Conservation (phyloP, 2,888 invertebrate species). For the Synergus umbraculus region DNA sequence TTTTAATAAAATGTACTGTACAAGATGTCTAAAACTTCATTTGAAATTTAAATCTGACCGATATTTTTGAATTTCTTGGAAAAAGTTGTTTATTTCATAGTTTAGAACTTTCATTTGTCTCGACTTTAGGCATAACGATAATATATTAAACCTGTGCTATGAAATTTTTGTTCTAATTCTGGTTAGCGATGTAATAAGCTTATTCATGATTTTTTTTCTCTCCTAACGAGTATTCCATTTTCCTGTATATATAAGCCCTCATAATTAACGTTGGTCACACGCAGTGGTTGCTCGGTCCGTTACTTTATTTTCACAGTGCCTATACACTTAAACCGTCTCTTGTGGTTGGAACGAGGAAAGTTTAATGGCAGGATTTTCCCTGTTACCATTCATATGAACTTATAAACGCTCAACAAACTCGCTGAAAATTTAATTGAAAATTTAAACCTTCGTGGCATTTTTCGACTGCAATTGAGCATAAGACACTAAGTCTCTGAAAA, state of each 20-base stretch:
- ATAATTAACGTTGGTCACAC: conserved; percentile 22
- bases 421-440: conserved; percentile 8
- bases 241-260: conserved; percentile 2
- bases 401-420: conserved; percentile 23
- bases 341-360: background rate
- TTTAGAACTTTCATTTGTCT: too few relatives aligned
- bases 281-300: conserved; percentile 17
- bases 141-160: too few relatives aligned
- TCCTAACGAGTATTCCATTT: background rate
- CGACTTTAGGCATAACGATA: too few relatives aligned
- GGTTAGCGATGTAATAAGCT: background rate
- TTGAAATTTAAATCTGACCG: too few relatives aligned
- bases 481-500: background rate
- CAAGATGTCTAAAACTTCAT: too few relatives aligned
- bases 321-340: conserved; percentile 19
- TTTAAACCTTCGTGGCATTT: background rate
- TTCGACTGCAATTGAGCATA: background rate
- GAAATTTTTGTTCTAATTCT: background rate
- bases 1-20: too few relatives aligned
- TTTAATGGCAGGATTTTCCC: conserved; percentile 15
- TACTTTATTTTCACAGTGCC: conserved; percentile 15
- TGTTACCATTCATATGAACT: conserved; percentile 10
- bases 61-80: too few relatives aligned
- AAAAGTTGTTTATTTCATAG: too few relatives aligned
- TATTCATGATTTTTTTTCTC: background rate